These are phyloP conservation scores for Eupithecia pulchellata DNA, from an alignment of 2,888 invertebrate species.

Conservation along the genomic window DNA sequence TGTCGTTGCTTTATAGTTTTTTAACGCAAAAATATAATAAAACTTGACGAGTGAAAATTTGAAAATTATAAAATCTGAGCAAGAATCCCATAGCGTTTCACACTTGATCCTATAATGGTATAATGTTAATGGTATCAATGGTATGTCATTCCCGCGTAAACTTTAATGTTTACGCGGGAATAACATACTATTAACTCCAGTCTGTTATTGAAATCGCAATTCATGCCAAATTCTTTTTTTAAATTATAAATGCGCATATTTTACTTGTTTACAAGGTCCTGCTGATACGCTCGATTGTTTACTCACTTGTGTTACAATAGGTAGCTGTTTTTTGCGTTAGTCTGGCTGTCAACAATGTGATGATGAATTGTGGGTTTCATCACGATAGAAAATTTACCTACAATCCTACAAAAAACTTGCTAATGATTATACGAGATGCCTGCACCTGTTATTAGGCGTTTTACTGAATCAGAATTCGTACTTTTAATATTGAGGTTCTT, in stretches of 20 bases:
- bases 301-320: not conserved
- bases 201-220: not conserved
- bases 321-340: not conserved
- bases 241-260: constrained; percentile 1
- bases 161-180: too few species aligned
- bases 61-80: too few species aligned
- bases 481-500: not conserved
- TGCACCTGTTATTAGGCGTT: not conserved
- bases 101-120: too few species aligned
- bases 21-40: not conserved
- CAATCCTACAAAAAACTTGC: not conserved
- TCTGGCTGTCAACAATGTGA: not conserved
- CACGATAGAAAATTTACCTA: not conserved
- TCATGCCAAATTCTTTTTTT: not conserved
- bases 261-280: not conserved
- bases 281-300: not conserved
- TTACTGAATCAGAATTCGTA: not conserved
- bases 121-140: too few species aligned
- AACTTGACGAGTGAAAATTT: not conserved
- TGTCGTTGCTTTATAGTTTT: too few species aligned
- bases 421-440: not conserved
- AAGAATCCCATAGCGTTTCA: too few species aligned
- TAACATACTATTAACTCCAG: not conserved
- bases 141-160: not conserved
- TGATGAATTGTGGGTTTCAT: not conserved